A percentile compares a stretch with the other conserved stretches of the same genome.
phyloP scores from a whole-genome alignment of 2,797 vertebrate species.

The Naso thynnoides region DNA sequence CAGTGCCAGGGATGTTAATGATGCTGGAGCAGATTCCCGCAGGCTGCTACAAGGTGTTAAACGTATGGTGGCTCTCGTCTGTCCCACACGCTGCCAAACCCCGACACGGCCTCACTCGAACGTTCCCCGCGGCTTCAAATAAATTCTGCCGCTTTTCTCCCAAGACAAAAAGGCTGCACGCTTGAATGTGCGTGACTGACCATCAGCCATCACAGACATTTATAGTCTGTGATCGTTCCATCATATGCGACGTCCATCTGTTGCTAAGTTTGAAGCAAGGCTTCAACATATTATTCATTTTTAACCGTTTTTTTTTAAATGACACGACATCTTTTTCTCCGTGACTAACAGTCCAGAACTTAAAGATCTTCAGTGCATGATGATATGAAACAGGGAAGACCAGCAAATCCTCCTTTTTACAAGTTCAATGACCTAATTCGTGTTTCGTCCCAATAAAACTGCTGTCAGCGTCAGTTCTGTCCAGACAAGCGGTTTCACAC shows the following conservation, averaged over 20 bases:
- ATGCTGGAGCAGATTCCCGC: conserved; percentile 36
- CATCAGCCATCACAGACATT: neutral
- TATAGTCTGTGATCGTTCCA: neutral
- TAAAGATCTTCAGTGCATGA: no score
- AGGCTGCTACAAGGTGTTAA: conserved; percentile 58
- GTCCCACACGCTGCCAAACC: conserved; percentile 16
- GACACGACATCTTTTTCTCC: neutral
- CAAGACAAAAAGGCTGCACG: neutral
- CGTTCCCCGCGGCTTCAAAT: neutral
- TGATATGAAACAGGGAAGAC: no score
- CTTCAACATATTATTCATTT: neutral
- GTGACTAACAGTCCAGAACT: no score
- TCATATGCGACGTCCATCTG: no score
- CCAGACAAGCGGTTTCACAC: no score
- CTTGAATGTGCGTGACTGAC: neutral
- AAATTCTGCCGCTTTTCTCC: neutral
- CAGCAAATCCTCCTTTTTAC: no score
- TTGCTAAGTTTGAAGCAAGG: neutral
- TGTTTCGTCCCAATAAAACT: no score
- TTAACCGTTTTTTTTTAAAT: no score
- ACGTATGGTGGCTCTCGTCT: conserved; percentile 44
- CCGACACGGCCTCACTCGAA: conserved; percentile 1
- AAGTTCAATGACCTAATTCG: no score
- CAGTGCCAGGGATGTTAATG: conserved; percentile 56
- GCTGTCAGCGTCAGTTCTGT: no score